A percentile compares a stretch with the other conserved stretches of the same genome.
These are phyloP conservation scores for Diadophis punctatus DNA, from an alignment of 2,113 vertebrate species.

Conservation along the genomic window DNA sequence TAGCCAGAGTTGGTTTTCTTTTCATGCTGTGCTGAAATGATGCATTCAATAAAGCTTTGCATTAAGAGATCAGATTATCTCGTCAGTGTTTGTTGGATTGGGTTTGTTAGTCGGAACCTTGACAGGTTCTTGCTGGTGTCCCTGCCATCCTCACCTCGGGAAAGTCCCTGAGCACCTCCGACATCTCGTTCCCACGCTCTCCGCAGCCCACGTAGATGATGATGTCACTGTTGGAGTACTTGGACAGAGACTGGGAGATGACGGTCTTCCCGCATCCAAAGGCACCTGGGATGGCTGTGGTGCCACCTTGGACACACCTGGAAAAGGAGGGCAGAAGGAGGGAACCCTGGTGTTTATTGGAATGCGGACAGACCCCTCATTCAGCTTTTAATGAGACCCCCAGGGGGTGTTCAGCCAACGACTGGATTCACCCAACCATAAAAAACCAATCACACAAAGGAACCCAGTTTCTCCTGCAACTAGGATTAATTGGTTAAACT, in stretches of 20 bases:
- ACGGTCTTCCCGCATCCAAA: constrained; percentile 65
- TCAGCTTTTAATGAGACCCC: background rate
- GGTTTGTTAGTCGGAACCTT: no score
- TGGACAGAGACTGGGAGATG: constrained; percentile 64
- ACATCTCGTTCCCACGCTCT: constrained; percentile 65
- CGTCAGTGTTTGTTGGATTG: no score
- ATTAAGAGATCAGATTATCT: no score
- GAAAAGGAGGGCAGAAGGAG: background rate
- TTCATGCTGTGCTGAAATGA: no score
- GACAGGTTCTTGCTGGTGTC: background rate
- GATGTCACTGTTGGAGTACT: constrained; percentile 65
- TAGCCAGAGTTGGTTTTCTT: no score
- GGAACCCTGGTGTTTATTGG: no score
- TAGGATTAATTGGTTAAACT: background rate
- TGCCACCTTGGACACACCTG: constrained; percentile 63
- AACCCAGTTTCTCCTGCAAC: background rate
- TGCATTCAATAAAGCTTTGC: no score
- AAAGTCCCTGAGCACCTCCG: constrained; percentile 63
- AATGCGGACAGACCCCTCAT: no score
- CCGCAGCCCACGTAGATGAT: constrained; percentile 67
- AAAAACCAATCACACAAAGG: background rate
- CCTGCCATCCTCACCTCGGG: constrained; percentile 43
- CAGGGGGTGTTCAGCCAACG: accelerated
- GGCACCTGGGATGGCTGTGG: constrained; percentile 62
- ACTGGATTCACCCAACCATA: background rate